A percentile compares a stretch with the other conserved stretches of the same genome.
Evolutionary conservation across 2,888 invertebrate genomes (phyloP).

Genomic region (Pollenia angustigena): DNA sequence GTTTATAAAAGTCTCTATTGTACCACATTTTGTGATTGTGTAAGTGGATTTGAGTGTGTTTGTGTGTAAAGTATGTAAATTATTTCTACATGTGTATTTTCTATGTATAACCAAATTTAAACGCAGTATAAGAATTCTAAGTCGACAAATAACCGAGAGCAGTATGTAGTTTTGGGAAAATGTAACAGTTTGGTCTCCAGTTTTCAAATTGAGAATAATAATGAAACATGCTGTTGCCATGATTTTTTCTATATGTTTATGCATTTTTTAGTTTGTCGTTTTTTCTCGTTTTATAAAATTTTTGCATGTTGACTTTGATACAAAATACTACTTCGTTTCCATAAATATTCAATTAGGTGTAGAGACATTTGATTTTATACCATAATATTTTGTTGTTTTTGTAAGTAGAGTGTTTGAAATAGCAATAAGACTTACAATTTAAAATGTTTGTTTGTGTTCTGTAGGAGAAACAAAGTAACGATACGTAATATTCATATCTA

Average conservation of each 20-base stretch:
- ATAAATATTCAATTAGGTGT: constrained; percentile 37
- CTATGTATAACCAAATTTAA: constrained; percentile 24
- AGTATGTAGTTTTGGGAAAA: background rate
- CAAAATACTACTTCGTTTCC: background rate
- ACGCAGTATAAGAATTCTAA: constrained; percentile 18
- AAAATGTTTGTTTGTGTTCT: background rate
- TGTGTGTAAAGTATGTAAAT: constrained; percentile 43
- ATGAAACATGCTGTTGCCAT: constrained; percentile 32
- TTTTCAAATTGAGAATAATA: constrained; percentile 35
- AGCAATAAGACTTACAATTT: background rate
- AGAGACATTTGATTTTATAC: constrained; percentile 12
- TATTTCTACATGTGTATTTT: constrained; percentile 45
- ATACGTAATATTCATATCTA: too few species aligned
- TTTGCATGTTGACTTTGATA: background rate
- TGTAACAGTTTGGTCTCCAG: constrained; percentile 11
- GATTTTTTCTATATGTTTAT: background rate
- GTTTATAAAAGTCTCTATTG: constrained; percentile 45
- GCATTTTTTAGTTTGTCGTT: background rate
- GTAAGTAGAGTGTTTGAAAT: background rate
- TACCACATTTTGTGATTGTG: constrained; percentile 18
- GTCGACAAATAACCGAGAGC: constrained; percentile 25
- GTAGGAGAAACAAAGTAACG: too few species aligned
- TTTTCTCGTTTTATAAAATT: background rate
- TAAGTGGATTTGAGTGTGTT: background rate
- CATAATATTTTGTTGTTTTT: background rate